These are phyloP conservation scores for Apostichopus californicus DNA, from an alignment of 35 echinoderm and acorn worm species.

Conservation along the genomic window DNA sequence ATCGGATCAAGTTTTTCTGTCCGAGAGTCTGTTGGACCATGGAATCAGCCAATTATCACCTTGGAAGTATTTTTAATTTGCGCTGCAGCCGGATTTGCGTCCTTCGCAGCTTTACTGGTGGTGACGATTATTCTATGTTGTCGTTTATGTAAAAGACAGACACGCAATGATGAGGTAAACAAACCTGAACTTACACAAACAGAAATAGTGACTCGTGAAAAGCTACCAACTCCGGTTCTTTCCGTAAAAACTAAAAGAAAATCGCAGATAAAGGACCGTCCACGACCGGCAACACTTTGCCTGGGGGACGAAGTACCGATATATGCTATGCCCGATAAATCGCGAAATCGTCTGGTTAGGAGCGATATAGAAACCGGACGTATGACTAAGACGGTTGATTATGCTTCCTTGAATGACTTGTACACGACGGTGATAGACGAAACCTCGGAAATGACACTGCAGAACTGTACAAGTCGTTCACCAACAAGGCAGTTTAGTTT, in stretches of 20 bases:
- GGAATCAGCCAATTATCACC: not conserved
- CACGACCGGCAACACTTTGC: slow-evolving; percentile 32
- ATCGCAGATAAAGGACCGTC: not conserved
- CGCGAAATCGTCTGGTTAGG: slow-evolving; percentile 27
- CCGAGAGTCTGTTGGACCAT: not conserved
- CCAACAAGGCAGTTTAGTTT: not conserved
- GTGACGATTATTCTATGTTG: not conserved
- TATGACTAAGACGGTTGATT: not conserved
- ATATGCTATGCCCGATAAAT: slow-evolving; percentile 82
- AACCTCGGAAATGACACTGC: not conserved
- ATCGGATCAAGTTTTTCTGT: not conserved
- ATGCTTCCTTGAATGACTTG: slow-evolving; percentile 17
- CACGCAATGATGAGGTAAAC: not conserved
- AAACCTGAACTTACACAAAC: not conserved
- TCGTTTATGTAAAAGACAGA: not conserved
- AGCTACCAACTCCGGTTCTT: not conserved
- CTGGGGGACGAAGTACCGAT: slow-evolving; percentile 67
- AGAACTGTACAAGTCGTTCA: not conserved
- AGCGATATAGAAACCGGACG: slow-evolving; percentile 40
- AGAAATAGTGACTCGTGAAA: not conserved
- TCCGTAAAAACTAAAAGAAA: not conserved
- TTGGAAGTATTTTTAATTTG: not conserved
- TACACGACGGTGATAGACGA: slow-evolving; percentile 23
- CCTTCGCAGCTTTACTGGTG: not conserved
- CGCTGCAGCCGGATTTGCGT: not conserved